Percentiles rank a stretch among this genome's conserved stretches.
Conservation (phyloP, 2,888 invertebrate species). For the Drosophila quinaria region DNA sequence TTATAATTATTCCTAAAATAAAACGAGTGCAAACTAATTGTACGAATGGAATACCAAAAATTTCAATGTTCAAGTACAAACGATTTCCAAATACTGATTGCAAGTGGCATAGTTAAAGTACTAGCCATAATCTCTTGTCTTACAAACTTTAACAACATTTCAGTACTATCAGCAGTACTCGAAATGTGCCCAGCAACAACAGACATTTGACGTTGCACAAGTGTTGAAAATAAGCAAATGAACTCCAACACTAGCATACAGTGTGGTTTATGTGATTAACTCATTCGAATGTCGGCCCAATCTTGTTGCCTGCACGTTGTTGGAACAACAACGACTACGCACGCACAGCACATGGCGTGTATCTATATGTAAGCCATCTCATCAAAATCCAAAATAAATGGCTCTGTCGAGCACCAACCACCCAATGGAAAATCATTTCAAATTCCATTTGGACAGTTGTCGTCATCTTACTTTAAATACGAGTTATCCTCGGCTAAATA, state of each 20-base stretch:
- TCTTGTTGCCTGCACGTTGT: conserved; percentile 43
- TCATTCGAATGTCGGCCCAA: conserved; percentile 44
- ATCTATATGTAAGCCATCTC: conserved; percentile 38
- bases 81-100: no score
- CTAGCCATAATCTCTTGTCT: background rate
- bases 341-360: conserved; percentile 27
- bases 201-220: conserved; percentile 23
- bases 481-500: conserved; percentile 5
- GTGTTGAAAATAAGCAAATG: conserved; percentile 44
- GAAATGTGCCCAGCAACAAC: background rate
- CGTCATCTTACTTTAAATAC: conserved; percentile 23
- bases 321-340: conserved; percentile 31
- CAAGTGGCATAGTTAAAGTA: no score
- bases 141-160: background rate
- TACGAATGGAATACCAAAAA: no score
- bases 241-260: conserved; percentile 14
- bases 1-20: no score
- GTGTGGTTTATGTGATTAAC: conserved; percentile 52
- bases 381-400: conserved; percentile 51
- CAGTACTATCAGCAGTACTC: background rate
- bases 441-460: conserved; percentile 54
- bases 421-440: conserved; percentile 43
- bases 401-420: conserved; percentile 19
- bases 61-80: no score
- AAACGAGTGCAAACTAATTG: no score